A percentile compares a stretch with the other conserved stretches of the same genome.
Evolutionary conservation across 2,113 vertebrate species (phyloP).

Genomic region (Mastomys coucha): DNA sequence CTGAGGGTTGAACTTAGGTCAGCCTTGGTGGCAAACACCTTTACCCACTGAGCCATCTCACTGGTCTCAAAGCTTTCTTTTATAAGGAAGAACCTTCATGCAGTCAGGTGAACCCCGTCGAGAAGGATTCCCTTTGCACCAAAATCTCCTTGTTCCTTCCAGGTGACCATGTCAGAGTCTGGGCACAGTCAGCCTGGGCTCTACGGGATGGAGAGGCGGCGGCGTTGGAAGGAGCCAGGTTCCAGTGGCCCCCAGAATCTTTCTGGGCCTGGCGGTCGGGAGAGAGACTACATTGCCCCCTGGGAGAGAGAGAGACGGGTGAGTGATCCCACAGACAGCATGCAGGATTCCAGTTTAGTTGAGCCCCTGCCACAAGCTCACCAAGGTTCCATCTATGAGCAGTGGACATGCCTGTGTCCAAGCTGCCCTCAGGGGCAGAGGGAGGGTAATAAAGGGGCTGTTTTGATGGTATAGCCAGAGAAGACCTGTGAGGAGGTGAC

Average conservation of each 20-base stretch:
- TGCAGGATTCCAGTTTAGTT: too few species aligned
- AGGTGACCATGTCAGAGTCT: slow-evolving; percentile 92
- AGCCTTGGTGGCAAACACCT: neutral
- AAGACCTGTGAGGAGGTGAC: neutral
- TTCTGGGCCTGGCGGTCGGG: slow-evolving; percentile 92
- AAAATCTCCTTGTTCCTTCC: neutral
- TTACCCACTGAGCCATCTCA: neutral
- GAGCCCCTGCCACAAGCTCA: neutral
- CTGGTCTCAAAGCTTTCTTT: neutral
- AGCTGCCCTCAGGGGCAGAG: neutral
- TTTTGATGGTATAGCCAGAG: neutral
- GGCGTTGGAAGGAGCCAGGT: slow-evolving; percentile 90
- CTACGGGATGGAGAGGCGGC: slow-evolving; percentile 92
- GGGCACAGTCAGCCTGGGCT: slow-evolving; percentile 95
- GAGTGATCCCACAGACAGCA: slow-evolving; percentile 7
- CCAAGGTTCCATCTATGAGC: neutral
- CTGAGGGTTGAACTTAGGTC: neutral
- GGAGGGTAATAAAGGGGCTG: neutral
- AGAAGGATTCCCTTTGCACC: neutral
- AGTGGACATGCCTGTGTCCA: neutral
- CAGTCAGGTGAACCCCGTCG: too few species aligned
- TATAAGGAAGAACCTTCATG: neutral
- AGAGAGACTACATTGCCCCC: slow-evolving; percentile 90
- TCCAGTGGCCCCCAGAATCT: slow-evolving; percentile 89
- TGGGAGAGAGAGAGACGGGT: slow-evolving; percentile 89